These are phyloP conservation scores for Aphelenchoides besseyi DNA, from an alignment of 1,140 invertebrate species.

Conservation along the genomic window DNA sequence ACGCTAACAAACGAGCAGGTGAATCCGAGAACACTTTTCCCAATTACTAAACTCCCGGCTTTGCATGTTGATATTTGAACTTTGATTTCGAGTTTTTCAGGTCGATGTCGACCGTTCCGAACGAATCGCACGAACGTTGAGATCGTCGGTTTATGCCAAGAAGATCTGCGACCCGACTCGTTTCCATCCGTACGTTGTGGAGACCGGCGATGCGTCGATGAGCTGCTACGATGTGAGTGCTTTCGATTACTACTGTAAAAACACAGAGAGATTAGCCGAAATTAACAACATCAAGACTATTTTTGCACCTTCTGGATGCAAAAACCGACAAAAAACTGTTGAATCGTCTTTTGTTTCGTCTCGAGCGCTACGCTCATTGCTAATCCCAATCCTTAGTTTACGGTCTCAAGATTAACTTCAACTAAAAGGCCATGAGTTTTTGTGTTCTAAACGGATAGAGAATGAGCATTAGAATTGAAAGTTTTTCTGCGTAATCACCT, in stretches of 20 bases:
- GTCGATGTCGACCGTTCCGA: slow-evolving; percentile 11
- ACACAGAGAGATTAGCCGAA: not conserved
- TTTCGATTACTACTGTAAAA: not conserved
- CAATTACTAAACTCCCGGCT: too few species aligned
- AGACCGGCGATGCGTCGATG: not conserved
- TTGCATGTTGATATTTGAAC: too few species aligned
- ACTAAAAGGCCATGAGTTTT: too few species aligned
- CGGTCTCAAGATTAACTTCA: too few species aligned
- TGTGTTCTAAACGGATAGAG: not conserved
- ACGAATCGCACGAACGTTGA: slow-evolving; percentile 9
- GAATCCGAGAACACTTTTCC: too few species aligned
- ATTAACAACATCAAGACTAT: not conserved
- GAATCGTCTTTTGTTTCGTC: not conserved
- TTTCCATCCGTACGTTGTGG: slow-evolving; percentile 10
- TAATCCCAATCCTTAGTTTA: too few species aligned
- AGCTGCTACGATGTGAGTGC: slow-evolving; percentile 15
- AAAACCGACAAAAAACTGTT: not conserved
- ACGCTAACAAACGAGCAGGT: too few species aligned
- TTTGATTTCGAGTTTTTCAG: too few species aligned
- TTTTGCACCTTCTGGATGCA: not conserved
- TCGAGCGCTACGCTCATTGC: not conserved
- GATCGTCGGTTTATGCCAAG: slow-evolving; percentile 8
- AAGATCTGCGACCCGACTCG: slow-evolving; percentile 10
- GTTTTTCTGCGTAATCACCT: not conserved
- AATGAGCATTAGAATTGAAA: not conserved